phyloP scores from a whole-genome alignment of 37 sponge, comb jelly and placozoan species.

The Haliclona indistincta region DNA sequence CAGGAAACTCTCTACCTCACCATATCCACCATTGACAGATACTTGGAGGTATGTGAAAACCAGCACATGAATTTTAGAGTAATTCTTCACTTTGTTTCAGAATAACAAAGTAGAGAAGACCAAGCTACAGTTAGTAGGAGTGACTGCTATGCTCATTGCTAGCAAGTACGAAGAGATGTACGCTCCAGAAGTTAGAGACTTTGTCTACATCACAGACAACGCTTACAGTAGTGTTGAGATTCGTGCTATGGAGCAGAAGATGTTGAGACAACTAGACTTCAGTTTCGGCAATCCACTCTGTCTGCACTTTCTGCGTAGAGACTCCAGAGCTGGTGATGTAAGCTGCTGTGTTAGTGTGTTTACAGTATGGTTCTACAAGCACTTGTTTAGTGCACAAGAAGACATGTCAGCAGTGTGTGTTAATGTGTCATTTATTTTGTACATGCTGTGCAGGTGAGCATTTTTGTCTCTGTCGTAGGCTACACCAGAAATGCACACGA shows the following conservation, averaged over 20 bases:
- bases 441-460: background rate
- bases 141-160: slow-evolving; percentile 96
- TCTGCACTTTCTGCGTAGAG: slow-evolving; percentile 94
- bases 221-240: slow-evolving; percentile 83
- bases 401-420: too few relatives aligned
- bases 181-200: slow-evolving; percentile 93
- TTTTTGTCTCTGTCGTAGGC: slow-evolving; percentile 11
- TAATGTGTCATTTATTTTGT: too few relatives aligned
- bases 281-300: slow-evolving; percentile 89
- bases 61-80: background rate
- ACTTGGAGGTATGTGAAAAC: slow-evolving; percentile 62
- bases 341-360: too few relatives aligned
- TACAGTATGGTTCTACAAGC: background rate
- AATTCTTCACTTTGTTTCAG: slow-evolving; percentile 25
- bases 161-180: slow-evolving; percentile 99
- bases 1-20: slow-evolving; percentile 95
- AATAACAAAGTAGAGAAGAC: slow-evolving; percentile 40
- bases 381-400: background rate
- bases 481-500: slow-evolving; percentile 53
- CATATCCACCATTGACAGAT: slow-evolving; percentile 91
- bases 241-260: slow-evolving; percentile 81
- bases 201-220: slow-evolving; percentile 97
- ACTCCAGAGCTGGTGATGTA: slow-evolving; percentile 97
- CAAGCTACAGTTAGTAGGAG: slow-evolving; percentile 95
- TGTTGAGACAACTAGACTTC: slow-evolving; percentile 83